Conservation (phyloP, 2,113 vertebrate species). For the Pimephales promelas region DNA sequence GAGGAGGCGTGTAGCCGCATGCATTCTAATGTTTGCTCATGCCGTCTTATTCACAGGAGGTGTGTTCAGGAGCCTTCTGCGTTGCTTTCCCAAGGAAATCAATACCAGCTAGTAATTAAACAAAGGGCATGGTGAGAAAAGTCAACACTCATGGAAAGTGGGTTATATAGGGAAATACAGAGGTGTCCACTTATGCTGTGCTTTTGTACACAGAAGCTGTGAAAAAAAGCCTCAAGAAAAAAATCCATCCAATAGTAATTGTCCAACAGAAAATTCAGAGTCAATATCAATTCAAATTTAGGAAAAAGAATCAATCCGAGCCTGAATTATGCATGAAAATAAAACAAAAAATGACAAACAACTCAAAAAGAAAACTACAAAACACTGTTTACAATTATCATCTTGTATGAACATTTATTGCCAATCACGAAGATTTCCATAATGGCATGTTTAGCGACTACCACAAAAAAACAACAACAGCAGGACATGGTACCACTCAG, state of each 20-base stretch:
- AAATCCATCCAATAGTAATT: not conserved
- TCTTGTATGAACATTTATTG: not conserved
- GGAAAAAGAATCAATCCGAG: not conserved
- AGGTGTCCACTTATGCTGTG: constrained; percentile 67
- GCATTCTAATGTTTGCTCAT: constrained; percentile 77
- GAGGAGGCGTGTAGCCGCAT: constrained; percentile 61
- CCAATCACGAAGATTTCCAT: constrained; percentile 6
- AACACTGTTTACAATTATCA: not conserved
- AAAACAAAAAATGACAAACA: not conserved
- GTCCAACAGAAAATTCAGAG: not conserved
- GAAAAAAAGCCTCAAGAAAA: constrained; percentile 7
- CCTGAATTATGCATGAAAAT: not conserved
- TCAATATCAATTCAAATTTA: not conserved
- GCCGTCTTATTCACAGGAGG: constrained; percentile 70
- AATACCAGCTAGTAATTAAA: constrained; percentile 84
- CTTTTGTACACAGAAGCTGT: constrained; percentile 18
- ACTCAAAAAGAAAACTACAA: not conserved
- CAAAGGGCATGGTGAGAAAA: constrained; percentile 75
- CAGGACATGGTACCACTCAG: constrained; percentile 44
- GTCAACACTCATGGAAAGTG: constrained; percentile 73
- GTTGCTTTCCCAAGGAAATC: constrained; percentile 83
- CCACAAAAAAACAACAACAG: constrained; percentile 44
- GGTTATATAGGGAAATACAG: constrained; percentile 77
- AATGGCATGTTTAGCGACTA: constrained; percentile 31
- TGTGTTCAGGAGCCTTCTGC: constrained; percentile 74